A percentile compares a stretch with the other conserved stretches of the same genome.
phyloP scores from a whole-genome alignment of 2,888 invertebrate species.

The Abrostola triplasia region DNA sequence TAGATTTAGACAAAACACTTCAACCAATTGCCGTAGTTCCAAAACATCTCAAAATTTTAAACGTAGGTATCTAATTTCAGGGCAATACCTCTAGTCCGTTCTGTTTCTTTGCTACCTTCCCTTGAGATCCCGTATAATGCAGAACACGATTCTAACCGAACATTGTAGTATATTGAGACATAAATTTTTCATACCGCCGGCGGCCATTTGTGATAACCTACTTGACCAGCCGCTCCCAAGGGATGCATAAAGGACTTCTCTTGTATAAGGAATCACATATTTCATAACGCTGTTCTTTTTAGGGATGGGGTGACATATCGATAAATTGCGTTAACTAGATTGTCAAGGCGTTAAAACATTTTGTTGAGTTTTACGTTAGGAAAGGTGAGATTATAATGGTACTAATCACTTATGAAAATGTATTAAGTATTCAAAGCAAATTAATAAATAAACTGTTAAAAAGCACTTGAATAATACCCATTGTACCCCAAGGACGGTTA shows the following conservation, averaged over 20 bases:
- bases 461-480: too few relatives aligned
- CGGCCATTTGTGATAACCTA: slow-evolving; percentile 86
- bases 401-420: too few relatives aligned
- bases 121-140: slow-evolving; percentile 74
- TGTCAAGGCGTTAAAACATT: too few relatives aligned
- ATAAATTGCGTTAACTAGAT: not conserved
- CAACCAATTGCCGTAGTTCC: not conserved
- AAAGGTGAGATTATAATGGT: too few relatives aligned
- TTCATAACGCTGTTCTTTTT: slow-evolving; percentile 78
- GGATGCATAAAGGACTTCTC: slow-evolving; percentile 88
- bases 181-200: slow-evolving; percentile 87
- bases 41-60: slow-evolving; percentile 5
- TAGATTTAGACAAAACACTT: not conserved
- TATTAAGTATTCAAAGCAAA: too few relatives aligned
- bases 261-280: slow-evolving; percentile 88
- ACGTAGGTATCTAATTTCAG: slow-evolving; percentile 19
- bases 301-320: slow-evolving; percentile 60
- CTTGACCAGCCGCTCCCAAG: slow-evolving; percentile 85
- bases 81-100: slow-evolving; percentile 30
- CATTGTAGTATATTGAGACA: slow-evolving; percentile 84
- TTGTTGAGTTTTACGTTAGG: too few relatives aligned
- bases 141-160: slow-evolving; percentile 74
- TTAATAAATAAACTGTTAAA: too few relatives aligned
- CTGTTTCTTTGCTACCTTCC: slow-evolving; percentile 54
- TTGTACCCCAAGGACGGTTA: too few relatives aligned